These are phyloP conservation scores for Cloeon dipterum DNA, from an alignment of 2,888 invertebrate genomes.

Conservation along the genomic window DNA sequence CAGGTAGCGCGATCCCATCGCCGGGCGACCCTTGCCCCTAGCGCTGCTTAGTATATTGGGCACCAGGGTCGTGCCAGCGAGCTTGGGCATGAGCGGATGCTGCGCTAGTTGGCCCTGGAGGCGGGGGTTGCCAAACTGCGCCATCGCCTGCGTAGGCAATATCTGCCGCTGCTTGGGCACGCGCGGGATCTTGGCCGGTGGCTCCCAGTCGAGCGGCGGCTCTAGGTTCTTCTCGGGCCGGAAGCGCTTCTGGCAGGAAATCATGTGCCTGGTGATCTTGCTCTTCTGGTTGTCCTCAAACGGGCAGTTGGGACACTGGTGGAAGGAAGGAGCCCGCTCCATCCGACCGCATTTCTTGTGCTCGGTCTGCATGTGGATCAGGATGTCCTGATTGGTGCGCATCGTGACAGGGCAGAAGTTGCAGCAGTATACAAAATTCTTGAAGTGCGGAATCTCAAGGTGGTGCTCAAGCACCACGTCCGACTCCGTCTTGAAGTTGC, in stretches of 20 bases:
- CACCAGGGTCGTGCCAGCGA: conserved; percentile 10
- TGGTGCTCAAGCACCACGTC: conserved; percentile 63
- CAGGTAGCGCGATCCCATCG: conserved; percentile 18
- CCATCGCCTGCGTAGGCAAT: conserved; percentile 10
- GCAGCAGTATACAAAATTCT: conserved; percentile 49
- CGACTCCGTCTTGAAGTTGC: conserved; percentile 77
- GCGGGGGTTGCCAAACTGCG: conserved; percentile 8
- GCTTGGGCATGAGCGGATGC: conserved; percentile 22
- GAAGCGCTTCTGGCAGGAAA: conserved; percentile 74
- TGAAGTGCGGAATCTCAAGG: conserved; percentile 78
- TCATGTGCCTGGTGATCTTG: conserved; percentile 66
- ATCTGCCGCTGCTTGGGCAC: conserved; percentile 21
- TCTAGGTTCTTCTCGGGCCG: conserved; percentile 62
- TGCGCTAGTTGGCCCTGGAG: conserved; percentile 12
- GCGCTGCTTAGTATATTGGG: conserved; percentile 14
- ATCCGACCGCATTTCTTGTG: conserved; percentile 65
- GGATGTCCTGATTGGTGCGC: conserved; percentile 65
- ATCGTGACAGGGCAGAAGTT: conserved; percentile 64
- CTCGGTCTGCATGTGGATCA: conserved; percentile 77
- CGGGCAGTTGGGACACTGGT: conserved; percentile 81
- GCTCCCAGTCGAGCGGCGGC: conserved; percentile 78
- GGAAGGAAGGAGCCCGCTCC: conserved; percentile 65
- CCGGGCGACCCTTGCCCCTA: conserved; percentile 21
- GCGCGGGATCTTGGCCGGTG: conserved; percentile 79
- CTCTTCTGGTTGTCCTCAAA: conserved; percentile 87